A percentile compares a stretch with the other conserved stretches of the same genome.
Evolutionary conservation across 2,113 vertebrate genomes (phyloP).

Genomic region (Pygoscelis adeliae): DNA sequence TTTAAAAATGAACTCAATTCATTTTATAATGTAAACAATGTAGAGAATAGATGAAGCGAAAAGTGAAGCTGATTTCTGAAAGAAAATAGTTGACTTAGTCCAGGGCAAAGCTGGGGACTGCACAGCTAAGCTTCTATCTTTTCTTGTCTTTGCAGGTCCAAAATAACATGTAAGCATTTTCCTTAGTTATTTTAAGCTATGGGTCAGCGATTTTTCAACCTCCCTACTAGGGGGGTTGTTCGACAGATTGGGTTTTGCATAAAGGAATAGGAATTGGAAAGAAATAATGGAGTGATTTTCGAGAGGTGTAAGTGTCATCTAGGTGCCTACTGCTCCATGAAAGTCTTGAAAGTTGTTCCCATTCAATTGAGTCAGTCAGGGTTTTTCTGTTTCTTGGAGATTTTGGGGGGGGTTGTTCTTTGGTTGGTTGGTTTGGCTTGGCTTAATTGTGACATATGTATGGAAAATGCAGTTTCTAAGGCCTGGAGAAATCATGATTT

Average conservation of each 20-base stretch:
- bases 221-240: neutral
- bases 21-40: neutral
- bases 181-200: neutral
- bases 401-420: neutral
- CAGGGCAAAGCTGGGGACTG: neutral
- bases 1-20: neutral
- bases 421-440: neutral
- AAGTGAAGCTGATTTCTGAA: neutral
- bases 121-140: neutral
- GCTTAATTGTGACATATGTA: neutral
- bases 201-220: neutral
- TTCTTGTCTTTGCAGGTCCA: neutral
- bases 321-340: neutral
- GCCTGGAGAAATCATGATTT: neutral
- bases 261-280: neutral
- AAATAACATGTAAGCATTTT: neutral
- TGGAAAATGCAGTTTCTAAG: neutral
- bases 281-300: neutral
- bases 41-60: neutral
- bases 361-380: neutral
- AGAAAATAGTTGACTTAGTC: neutral
- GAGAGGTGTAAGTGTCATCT: neutral
- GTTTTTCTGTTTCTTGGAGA: neutral
- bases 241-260: neutral
- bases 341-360: neutral